Percentiles rank a stretch among this genome's conserved stretches.
Evolutionary conservation across 2,888 invertebrate genomes (phyloP).

Genomic region (Notodonta ziczac): DNA sequence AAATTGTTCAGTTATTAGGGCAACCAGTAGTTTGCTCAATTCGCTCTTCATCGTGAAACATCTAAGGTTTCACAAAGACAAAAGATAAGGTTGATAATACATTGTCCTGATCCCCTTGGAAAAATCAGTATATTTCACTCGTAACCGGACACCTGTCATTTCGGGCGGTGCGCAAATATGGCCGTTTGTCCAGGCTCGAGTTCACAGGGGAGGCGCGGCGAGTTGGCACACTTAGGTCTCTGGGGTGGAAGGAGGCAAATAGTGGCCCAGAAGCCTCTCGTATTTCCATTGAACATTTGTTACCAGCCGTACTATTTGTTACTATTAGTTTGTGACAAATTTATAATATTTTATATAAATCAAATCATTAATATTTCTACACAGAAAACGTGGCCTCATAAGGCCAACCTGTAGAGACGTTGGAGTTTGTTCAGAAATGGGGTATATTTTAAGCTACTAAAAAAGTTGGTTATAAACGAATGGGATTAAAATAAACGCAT

Average conservation of each 20-base stretch:
- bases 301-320: no score
- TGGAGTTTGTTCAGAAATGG: no score
- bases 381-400: no score
- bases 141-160: conserved; percentile 3
- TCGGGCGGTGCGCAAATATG: background rate
- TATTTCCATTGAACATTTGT: background rate
- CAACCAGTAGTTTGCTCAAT: no score
- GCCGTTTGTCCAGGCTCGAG: background rate
- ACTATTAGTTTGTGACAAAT: no score
- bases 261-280: background rate
- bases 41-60: background rate
- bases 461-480: no score
- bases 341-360: no score
- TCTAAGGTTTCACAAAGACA: background rate
- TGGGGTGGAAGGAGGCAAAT: background rate
- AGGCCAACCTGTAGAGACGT: no score
- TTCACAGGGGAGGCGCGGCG: background rate
- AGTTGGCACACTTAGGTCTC: background rate
- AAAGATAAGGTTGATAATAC: background rate
- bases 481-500: no score
- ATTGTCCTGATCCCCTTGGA: background rate
- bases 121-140: conserved; percentile 3
- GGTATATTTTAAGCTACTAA: no score
- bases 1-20: no score
- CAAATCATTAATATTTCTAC: no score